Evolutionary conservation across 2,888 invertebrate genomes (phyloP).

Genomic region (Gerosis bhagava): DNA sequence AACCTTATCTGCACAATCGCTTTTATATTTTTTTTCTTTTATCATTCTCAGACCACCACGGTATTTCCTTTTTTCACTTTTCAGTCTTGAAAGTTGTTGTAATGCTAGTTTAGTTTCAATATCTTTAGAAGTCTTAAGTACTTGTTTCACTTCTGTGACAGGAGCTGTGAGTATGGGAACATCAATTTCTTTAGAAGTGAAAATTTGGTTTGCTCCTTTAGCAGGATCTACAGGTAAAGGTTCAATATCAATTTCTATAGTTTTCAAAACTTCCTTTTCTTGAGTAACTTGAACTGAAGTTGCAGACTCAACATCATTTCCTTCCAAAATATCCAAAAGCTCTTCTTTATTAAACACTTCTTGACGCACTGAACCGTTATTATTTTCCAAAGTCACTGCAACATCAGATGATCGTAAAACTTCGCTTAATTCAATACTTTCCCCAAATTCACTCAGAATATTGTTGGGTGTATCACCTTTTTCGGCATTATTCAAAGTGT

Average conservation of each 20-base stretch:
- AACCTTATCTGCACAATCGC: constrained; percentile 23
- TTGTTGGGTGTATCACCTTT: constrained; percentile 47
- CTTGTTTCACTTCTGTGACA: constrained; percentile 30
- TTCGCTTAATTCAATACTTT: constrained; percentile 69
- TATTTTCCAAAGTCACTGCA: constrained; percentile 59
- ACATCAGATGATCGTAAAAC: constrained; percentile 61
- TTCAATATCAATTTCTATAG: no score
- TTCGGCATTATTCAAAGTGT: constrained; percentile 15
- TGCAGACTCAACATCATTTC: constrained; percentile 56
- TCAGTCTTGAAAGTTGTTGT: constrained; percentile 61
- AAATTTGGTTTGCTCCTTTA: no score
- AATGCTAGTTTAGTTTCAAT: constrained; percentile 61
- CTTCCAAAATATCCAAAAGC: constrained; percentile 69
- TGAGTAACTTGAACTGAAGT: constrained; percentile 33
- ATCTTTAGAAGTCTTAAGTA: constrained; percentile 38
- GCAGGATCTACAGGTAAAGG: no score
- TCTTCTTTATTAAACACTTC: constrained; percentile 76
- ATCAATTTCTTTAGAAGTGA: no score
- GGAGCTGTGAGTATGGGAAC: no score
- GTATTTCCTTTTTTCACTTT: constrained; percentile 34
- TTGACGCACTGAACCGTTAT: constrained; percentile 56
- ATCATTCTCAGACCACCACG: constrained; percentile 20
- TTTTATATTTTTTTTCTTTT: constrained; percentile 31
- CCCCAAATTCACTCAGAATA: constrained; percentile 61
- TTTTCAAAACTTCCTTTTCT: no score